Evolutionary conservation across 2,113 vertebrate species (phyloP).

Genomic region (Rhabdomys dilectus): DNA sequence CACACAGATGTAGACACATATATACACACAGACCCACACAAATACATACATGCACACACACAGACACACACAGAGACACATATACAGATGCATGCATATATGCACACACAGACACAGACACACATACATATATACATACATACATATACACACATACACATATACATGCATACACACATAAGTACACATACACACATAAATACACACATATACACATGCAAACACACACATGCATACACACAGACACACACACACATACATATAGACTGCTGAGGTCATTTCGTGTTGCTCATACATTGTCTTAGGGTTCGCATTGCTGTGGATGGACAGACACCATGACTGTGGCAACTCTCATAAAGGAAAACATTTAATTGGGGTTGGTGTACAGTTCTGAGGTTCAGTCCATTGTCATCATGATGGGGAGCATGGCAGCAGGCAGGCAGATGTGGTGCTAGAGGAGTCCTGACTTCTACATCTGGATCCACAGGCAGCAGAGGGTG

Average conservation of each 20-base stretch:
- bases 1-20: too few species aligned
- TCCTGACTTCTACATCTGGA: not conserved
- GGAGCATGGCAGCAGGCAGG: not conserved
- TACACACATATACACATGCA: not conserved
- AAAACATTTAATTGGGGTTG: not conserved
- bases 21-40: too few species aligned
- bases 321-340: not conserved
- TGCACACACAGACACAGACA: not conserved
- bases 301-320: not conserved
- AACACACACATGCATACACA: not conserved
- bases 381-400: not conserved
- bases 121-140: not conserved
- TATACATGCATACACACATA: not conserved
- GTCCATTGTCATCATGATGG: not conserved
- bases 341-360: not conserved
- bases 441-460: not conserved
- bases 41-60: not conserved
- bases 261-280: not conserved
- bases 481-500: not conserved
- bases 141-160: not conserved
- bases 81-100: too few species aligned
- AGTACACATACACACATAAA: not conserved
- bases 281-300: not conserved
- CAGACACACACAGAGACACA: not conserved
- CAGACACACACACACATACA: not conserved